phyloP scores from a whole-genome alignment of 2,888 invertebrate species.

The Rutpela maculata region DNA sequence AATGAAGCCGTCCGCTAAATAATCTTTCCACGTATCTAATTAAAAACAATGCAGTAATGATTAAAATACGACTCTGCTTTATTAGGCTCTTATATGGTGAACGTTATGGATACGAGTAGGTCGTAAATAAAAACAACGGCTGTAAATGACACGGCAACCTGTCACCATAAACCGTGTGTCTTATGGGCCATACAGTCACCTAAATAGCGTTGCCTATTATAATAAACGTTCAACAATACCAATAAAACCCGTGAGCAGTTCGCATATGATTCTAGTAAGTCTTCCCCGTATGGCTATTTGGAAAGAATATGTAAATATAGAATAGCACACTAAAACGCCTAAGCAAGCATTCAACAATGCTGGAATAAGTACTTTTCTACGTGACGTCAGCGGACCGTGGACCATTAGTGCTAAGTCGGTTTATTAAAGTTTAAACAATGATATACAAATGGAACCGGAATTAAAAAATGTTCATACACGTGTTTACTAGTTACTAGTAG shows the following conservation, averaged over 20 bases:
- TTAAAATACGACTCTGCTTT: slow-evolving; percentile 34
- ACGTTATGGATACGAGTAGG: slow-evolving; percentile 37
- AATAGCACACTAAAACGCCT: slow-evolving; percentile 16
- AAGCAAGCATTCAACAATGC: background rate
- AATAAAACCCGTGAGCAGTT: slow-evolving; percentile 32
- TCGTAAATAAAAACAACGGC: slow-evolving; percentile 37
- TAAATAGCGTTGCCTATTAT: slow-evolving; percentile 36
- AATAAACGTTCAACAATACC: slow-evolving; percentile 36
- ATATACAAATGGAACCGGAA: no score
- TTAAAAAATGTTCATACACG: no score
- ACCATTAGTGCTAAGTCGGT: background rate
- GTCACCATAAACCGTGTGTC: slow-evolving; percentile 37
- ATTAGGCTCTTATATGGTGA: slow-evolving; percentile 40
- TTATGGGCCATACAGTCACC: slow-evolving; percentile 42
- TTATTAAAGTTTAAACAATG: no score
- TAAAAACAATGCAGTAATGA: slow-evolving; percentile 35
- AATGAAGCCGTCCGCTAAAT: slow-evolving; percentile 21
- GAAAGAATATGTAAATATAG: slow-evolving; percentile 30
- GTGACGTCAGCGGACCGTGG: background rate
- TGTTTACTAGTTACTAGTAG: no score
- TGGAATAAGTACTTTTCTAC: background rate
- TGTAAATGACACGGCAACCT: slow-evolving; percentile 42
- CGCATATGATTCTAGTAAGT: slow-evolving; percentile 20
- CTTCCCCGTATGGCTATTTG: slow-evolving; percentile 18
- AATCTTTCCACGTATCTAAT: slow-evolving; percentile 35